Evolutionary conservation across 2,113 vertebrate species (phyloP), one percentile per base, ranked within the genome.

Genomic region (Halichoerus grypus): DNA sequence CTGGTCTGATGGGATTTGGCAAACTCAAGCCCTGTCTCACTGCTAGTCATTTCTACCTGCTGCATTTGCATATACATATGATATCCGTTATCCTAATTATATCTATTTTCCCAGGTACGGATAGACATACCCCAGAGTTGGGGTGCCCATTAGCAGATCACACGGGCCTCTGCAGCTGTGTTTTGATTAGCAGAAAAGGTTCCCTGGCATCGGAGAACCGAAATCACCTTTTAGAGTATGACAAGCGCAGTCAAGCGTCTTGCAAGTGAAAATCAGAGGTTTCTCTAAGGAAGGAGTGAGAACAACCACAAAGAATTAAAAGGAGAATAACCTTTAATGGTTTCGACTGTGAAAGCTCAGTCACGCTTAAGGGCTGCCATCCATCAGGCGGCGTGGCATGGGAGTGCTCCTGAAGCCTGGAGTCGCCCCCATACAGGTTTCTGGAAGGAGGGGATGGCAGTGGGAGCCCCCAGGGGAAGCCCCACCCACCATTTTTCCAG

Each of bases 91-190:
- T 98, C 98, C 98, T 99, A 99, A 99, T 99, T 99, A 98, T 98
- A 99, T 99, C 98, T 99, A 97, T 99, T 99, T 99, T 98, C 98
- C 95, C 98, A 99, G 98, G 98, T 99, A 99, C 79, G 98, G 98
- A 97, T 98, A 99, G 99, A 97, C 88, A 36, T 98, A 98, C 24
- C 97, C 98, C 82, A 13, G 98, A 94, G 98, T 85, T 96, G 97
- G 97, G 98, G 98, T 98, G 97, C 98, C 98, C 98, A 76, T 98
- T 98, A 99, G 98, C 97, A 98, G 98, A 98, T 98, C 98, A 97
- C 97, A 83, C 39, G 51, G 98, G 98, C 94, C 97, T 93, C 53
- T 95, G 96, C 99, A 99, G 98, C 99, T 99, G 99, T 99, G 99
- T 99, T 99, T 99, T 99, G 99, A 99, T 99, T 98, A 98, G 97